Conservation (phyloP, 2,113 vertebrate genomes). For the Cynocephalus volans region DNA sequence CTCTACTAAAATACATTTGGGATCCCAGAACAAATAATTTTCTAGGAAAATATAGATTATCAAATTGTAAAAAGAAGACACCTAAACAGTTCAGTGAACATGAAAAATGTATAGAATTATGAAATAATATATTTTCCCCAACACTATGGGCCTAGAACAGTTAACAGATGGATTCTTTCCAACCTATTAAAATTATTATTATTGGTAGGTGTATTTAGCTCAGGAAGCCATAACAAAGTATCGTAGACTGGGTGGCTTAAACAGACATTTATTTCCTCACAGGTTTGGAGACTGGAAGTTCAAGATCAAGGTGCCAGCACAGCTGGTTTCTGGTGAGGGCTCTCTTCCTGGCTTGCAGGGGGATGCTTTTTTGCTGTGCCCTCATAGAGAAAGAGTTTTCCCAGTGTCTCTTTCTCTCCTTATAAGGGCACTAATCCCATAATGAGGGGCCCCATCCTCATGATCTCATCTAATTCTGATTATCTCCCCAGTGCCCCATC, state of each 20-base stretch:
- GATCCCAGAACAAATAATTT: conserved; percentile 23
- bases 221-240: neutral
- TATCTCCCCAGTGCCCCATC: neutral
- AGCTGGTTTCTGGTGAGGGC: neutral
- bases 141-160: neutral
- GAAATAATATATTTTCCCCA: conserved; percentile 9
- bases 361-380: neutral
- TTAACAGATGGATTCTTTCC: conserved; percentile 33
- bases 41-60: conserved; percentile 38
- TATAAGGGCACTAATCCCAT: too few relatives aligned
- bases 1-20: conserved; percentile 52
- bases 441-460: neutral
- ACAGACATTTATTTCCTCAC: neutral
- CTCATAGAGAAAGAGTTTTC: neutral
- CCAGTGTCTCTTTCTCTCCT: neutral
- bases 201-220: neutral
- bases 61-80: conserved; percentile 38
- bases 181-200: neutral
- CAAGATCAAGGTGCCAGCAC: too few relatives aligned
- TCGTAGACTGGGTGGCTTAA: too few relatives aligned
- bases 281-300: neutral
- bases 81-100: neutral
- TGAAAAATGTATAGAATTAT: conserved; percentile 28
- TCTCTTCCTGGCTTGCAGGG: neutral
- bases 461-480: neutral